Evolutionary conservation across 2,888 invertebrate genomes (phyloP).

Genomic region (Limulus polyphemus): DNA sequence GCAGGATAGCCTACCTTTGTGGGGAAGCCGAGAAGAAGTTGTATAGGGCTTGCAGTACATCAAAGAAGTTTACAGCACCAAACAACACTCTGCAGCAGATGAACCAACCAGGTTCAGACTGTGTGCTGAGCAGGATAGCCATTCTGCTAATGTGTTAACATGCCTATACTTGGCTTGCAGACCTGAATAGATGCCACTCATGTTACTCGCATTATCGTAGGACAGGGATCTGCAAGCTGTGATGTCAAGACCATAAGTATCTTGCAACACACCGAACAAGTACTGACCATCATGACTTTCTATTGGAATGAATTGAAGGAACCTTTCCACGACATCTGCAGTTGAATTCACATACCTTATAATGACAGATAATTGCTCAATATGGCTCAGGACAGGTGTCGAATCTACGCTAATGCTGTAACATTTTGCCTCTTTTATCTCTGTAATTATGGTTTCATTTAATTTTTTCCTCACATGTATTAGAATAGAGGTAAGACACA

Average conservation of each 20-base stretch:
- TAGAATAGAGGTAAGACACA: constrained; percentile 29
- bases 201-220: constrained; percentile 1
- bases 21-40: background rate
- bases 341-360: constrained; percentile 9
- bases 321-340: background rate
- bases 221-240: too few relatives aligned
- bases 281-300: too few relatives aligned
- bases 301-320: background rate
- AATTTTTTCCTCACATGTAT: constrained; percentile 29
- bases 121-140: background rate
- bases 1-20: too few relatives aligned
- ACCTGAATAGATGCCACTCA: background rate
- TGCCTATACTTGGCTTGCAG: background rate
- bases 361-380: constrained; percentile 18
- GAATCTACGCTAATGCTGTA: constrained; percentile 16
- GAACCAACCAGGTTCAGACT: constrained; percentile 12
- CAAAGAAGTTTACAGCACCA: background rate
- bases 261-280: too few relatives aligned
- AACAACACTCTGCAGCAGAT: background rate
- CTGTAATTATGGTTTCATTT: background rate
- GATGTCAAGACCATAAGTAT: too few relatives aligned
- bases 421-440: background rate
- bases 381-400: constrained; percentile 17
- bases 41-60: background rate
- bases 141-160: background rate